Conservation (phyloP, 2,113 vertebrate species). For the Tetrao urogallus region DNA sequence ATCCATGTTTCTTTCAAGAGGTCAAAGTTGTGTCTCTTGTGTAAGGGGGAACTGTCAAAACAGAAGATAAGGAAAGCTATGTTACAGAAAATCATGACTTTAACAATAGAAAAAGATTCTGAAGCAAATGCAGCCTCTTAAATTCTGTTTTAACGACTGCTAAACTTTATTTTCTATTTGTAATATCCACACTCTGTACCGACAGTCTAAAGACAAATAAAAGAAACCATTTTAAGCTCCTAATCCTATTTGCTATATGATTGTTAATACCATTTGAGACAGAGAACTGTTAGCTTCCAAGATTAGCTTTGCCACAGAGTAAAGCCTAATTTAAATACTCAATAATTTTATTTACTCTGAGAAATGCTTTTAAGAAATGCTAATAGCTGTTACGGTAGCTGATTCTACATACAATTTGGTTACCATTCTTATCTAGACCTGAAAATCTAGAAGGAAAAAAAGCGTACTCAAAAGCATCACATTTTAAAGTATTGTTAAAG, state of each 20-base stretch:
- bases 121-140: not conserved
- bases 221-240: not conserved
- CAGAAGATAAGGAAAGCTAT: not conserved
- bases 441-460: not conserved
- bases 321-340: conserved; percentile 25
- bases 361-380: not conserved
- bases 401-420: not conserved
- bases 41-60: not conserved
- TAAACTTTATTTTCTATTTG: not conserved
- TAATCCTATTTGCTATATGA: conserved; percentile 4
- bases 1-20: not conserved
- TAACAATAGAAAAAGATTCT: not conserved
- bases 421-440: not conserved
- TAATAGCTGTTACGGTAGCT: not conserved
- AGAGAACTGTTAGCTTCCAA: not conserved
- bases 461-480: not conserved
- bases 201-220: not conserved
- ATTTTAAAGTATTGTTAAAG: not conserved
- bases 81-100: not conserved
- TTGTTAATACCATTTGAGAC: not conserved
- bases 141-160: not conserved
- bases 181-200: not conserved
- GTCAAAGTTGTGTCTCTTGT: not conserved
- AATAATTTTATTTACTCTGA: conserved; percentile 35
- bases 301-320: not conserved